A percentile compares a stretch with the other conserved stretches of the same genome.
These are phyloP conservation scores for Ciconia nigra DNA, from an alignment of 2,797 vertebrate species.

Conservation along the genomic window DNA sequence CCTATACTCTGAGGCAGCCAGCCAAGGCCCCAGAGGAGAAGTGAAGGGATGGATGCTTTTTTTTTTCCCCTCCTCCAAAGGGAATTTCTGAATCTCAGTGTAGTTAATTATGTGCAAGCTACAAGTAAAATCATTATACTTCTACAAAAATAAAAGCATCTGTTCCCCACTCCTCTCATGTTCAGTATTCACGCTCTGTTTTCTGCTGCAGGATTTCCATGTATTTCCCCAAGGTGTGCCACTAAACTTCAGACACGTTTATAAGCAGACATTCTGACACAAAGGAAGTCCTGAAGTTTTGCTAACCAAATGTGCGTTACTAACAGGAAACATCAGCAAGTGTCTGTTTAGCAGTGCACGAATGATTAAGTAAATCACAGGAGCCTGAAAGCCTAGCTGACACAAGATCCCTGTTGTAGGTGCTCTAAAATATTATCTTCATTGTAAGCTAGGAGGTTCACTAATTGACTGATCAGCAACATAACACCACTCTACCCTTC, in stretches of 20 bases:
- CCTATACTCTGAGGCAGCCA: neutral
- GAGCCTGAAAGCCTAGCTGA: neutral
- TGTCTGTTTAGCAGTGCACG: neutral
- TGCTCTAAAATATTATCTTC: neutral
- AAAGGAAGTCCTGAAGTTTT: neutral
- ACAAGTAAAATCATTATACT: neutral
- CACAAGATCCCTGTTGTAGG: neutral
- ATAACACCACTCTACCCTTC: neutral
- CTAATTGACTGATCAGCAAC: neutral
- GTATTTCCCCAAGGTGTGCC: neutral
- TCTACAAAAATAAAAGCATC: neutral
- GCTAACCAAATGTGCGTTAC: neutral
- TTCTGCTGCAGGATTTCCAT: neutral
- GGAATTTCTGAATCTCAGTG: neutral
- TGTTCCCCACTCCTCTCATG: neutral
- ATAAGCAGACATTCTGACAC: neutral
- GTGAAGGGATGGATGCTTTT: neutral
- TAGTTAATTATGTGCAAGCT: neutral
- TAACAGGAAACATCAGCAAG: neutral
- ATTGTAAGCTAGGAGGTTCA: neutral
- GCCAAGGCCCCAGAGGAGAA: neutral
- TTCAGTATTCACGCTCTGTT: neutral
- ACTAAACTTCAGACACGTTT: neutral
- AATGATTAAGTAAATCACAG: neutral
- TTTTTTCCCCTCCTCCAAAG: neutral